Conservation (phyloP, 1,140 invertebrate species). For the Zaprionus ghesquierei region DNA sequence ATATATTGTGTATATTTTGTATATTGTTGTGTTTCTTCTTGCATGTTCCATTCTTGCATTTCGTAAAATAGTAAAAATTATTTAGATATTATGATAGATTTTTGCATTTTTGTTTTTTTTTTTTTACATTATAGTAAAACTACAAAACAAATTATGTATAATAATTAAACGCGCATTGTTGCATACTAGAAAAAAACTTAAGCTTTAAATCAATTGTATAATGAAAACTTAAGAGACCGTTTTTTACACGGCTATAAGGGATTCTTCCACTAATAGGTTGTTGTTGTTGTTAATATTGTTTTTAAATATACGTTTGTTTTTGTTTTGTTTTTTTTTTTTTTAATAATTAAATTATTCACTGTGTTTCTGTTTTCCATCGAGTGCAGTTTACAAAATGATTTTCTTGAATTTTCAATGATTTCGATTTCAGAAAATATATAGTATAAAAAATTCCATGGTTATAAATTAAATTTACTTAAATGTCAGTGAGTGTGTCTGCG, state of each 20-base stretch:
- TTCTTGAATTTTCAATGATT: conserved; percentile 38
- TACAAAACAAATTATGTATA: conserved; percentile 72
- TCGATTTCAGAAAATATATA: conserved; percentile 4
- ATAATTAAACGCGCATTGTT: conserved; percentile 32
- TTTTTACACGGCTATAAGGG: conserved; percentile 1
- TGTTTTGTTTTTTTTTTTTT: no score
- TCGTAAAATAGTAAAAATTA: conserved; percentile 66
- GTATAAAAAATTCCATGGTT: conserved; percentile 44
- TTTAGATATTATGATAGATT: conserved; percentile 51
- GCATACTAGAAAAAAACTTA: conserved; percentile 39
- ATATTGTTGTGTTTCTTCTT: conserved; percentile 52
- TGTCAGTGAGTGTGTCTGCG: conserved; percentile 33
- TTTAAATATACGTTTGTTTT: conserved; percentile 12
- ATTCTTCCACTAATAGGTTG: conserved; percentile 27
- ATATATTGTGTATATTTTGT: conserved; percentile 59
- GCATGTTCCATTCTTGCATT: conserved; percentile 48
- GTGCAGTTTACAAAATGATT: conserved; percentile 52
- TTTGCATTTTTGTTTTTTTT: conserved; percentile 15
- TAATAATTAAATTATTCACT: conserved; percentile 74
- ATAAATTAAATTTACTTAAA: conserved; percentile 70
- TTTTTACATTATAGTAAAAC: conserved; percentile 72
- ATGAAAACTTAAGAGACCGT: conserved; percentile 39
- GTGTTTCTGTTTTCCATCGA: conserved; percentile 45
- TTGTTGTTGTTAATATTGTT: conserved; percentile 4
- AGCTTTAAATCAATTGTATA: conserved; percentile 25